Conservation (phyloP, 37 sponge, comb jelly and placozoan species). For the Cladorhizidae sp. region DNA sequence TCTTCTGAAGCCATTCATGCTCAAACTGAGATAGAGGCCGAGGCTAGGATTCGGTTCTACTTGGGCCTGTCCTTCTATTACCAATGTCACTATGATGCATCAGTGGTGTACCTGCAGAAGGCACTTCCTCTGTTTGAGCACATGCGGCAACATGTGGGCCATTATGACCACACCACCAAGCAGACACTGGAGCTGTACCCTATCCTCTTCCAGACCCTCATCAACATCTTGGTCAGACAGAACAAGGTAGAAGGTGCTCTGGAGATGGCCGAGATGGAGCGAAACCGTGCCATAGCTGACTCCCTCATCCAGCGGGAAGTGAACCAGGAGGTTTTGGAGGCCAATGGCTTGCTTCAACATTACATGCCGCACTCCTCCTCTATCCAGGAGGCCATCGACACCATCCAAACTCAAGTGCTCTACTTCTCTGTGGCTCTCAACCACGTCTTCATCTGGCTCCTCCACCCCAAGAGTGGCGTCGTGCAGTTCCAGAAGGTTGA, state of each 20-base stretch:
- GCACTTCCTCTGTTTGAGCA: conserved; percentile 81
- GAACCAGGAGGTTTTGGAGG: conserved; percentile 52
- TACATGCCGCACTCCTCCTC: conserved; percentile 51
- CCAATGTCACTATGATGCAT: conserved; percentile 54
- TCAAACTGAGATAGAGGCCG: conserved; percentile 64
- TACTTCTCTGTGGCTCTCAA: conserved; percentile 84
- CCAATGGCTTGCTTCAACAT: conserved; percentile 64
- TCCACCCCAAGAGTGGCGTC: conserved; percentile 84
- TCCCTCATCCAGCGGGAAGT: conserved; percentile 62
- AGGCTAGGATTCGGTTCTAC: conserved; percentile 88
- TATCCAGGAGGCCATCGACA: conserved; percentile 65
- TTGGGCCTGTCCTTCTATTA: conserved; percentile 86
- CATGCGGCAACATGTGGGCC: conserved; percentile 55
- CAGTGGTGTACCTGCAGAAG: conserved; percentile 68
- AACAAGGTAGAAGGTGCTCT: conserved; percentile 84
- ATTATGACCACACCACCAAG: conserved; percentile 64
- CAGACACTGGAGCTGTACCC: conserved; percentile 69
- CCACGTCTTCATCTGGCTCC: conserved; percentile 88
- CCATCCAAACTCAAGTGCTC: conserved; percentile 62
- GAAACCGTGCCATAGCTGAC: conserved; percentile 70
- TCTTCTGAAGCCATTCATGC: conserved; percentile 25
- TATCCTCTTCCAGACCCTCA: conserved; percentile 76
- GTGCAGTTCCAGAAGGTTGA: conserved; percentile 87
- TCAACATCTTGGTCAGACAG: conserved; percentile 74
- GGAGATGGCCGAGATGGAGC: conserved; percentile 87